A percentile compares a stretch with the other conserved stretches of the same genome.
phyloP scores from a whole-genome alignment of 2,888 invertebrate species.

The Pilophorus perplexus region DNA sequence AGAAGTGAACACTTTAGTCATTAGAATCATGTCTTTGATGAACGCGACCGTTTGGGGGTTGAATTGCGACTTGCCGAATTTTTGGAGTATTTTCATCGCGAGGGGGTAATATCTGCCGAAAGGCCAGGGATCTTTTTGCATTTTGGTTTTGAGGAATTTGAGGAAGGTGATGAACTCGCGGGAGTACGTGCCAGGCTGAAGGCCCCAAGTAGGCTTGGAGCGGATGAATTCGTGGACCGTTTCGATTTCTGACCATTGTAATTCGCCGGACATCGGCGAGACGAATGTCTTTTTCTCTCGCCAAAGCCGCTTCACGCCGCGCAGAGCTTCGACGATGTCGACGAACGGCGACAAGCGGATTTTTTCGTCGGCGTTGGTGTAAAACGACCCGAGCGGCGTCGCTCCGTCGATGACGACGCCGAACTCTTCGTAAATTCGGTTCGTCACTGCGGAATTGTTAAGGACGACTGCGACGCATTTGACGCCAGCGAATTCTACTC shows the following conservation, averaged over 20 bases:
- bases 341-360: conserved; percentile 2
- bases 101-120: neutral
- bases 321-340: conserved; percentile 8
- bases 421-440: neutral
- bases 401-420: conserved; percentile 7
- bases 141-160: neutral
- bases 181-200: neutral
- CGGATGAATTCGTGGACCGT: neutral
- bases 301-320: neutral
- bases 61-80: neutral
- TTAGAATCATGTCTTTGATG: neutral
- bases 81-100: conserved; percentile 3
- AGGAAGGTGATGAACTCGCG: neutral
- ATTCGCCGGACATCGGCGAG: neutral
- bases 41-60: neutral
- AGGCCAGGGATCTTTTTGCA: neutral
- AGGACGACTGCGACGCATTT: conserved; percentile 5
- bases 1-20: conserved; percentile 9
- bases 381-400: neutral
- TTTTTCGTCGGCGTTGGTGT: conserved; percentile 12
- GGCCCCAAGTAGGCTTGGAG: neutral
- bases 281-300: conserved; percentile 1
- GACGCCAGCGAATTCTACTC: conserved; percentile 12
- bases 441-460: neutral
- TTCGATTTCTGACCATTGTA: conserved; percentile 1